Conservation (phyloP, 2,797 vertebrate genomes). For the Tragelaphus eurycerus region DNA sequence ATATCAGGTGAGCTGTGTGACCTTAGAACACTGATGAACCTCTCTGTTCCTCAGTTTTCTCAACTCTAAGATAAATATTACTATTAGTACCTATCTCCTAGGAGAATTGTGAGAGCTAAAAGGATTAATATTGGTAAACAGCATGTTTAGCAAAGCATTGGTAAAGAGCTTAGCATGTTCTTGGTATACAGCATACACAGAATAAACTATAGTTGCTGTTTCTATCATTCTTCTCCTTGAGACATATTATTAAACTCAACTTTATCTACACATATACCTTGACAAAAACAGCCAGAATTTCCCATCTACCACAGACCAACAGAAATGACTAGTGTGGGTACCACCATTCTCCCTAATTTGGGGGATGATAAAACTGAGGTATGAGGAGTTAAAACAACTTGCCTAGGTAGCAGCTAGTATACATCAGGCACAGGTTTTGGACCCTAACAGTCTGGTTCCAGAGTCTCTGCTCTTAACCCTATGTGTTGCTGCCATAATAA, state of each 20-base stretch:
- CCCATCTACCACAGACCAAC: not conserved
- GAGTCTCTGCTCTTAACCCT: not conserved
- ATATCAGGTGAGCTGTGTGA: not conserved
- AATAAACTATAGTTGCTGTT: not conserved
- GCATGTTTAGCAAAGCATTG: not conserved
- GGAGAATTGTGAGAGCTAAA: not conserved
- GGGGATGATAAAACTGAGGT: not conserved
- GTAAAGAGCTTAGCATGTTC: not conserved
- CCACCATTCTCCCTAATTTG: not conserved
- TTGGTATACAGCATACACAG: not conserved
- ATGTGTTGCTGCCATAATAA: not conserved
- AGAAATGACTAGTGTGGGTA: not conserved
- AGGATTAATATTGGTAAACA: not conserved
- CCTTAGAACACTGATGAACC: not conserved
- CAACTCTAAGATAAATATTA: not conserved
- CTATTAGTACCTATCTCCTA: not conserved
- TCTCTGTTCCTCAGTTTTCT: not conserved
- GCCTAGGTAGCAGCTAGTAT: not conserved
- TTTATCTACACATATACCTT: not conserved
- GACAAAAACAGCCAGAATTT: not conserved
- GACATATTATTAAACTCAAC: not conserved
- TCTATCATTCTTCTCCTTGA: not conserved
- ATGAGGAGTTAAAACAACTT: not conserved
- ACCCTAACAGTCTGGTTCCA: not conserved
- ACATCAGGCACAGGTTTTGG: not conserved